Conservation (phyloP, 2,797 vertebrate genomes). For the Tauraco hartlaubi region DNA sequence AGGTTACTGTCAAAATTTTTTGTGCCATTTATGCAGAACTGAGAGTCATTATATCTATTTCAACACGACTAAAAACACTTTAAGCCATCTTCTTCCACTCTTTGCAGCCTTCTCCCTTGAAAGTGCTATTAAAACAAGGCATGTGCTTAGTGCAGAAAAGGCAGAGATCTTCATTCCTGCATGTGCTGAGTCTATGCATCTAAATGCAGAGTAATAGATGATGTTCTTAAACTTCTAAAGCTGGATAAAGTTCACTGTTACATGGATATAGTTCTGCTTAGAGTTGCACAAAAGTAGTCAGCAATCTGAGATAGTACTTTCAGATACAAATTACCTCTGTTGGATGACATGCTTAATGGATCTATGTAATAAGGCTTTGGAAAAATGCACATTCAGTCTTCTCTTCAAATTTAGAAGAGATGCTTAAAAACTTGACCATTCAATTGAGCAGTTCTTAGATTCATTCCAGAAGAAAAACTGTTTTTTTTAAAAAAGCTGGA, state of each 20-base stretch:
- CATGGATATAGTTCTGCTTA: background rate
- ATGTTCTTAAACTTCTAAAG: background rate
- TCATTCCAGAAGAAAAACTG: background rate
- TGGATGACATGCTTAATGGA: background rate
- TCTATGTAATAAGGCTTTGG: background rate
- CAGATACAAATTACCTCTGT: background rate
- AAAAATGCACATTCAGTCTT: background rate
- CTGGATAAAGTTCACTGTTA: background rate
- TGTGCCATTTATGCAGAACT: conserved; percentile 5
- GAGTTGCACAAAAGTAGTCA: background rate
- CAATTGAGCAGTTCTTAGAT: background rate
- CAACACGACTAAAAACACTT: background rate
- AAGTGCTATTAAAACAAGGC: background rate
- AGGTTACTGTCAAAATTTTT: background rate
- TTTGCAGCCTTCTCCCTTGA: background rate
- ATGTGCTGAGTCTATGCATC: background rate
- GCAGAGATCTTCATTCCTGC: background rate
- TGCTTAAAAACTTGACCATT: background rate
- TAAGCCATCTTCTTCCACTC: background rate
- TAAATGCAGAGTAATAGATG: background rate
- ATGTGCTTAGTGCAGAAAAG: background rate
- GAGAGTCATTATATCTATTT: conserved; percentile 45
- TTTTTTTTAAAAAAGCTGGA: background rate
- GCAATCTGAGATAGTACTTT: background rate
- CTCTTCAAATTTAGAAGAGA: background rate